Evolutionary conservation across 2,888 invertebrate genomes (phyloP).

Genomic region (Tetranychus piercei): DNA sequence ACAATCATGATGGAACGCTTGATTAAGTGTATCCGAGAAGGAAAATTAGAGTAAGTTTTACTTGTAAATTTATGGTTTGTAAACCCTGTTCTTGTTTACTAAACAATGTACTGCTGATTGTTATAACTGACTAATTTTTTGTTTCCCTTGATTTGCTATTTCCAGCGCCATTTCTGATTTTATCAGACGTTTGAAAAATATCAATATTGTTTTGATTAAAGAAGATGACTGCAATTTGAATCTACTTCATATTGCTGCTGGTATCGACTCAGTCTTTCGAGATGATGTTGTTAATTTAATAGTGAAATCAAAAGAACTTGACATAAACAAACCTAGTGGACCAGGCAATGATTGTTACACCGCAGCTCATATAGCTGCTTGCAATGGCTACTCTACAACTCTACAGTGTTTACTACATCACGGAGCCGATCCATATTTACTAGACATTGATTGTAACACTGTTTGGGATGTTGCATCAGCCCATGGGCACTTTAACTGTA

Average conservation of each 20-base stretch:
- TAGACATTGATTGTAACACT: background rate
- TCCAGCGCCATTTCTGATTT: background rate
- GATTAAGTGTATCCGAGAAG: background rate
- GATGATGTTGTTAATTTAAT: background rate
- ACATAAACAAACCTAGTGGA: background rate
- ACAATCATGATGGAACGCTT: background rate
- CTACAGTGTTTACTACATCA: background rate
- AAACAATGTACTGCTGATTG: background rate
- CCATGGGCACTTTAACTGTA: background rate
- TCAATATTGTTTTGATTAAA: constrained; percentile 13
- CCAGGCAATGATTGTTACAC: constrained; percentile 4
- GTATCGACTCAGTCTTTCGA: background rate
- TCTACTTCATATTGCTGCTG: constrained; percentile 15
- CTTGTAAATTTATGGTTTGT: too few relatives aligned
- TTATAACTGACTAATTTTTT: background rate
- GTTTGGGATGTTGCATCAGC: constrained; percentile 5
- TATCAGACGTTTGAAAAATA: background rate
- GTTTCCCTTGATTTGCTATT: background rate
- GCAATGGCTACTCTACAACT: background rate
- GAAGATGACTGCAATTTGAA: constrained; percentile 17
- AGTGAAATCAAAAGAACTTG: background rate
- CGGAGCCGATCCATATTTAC: background rate
- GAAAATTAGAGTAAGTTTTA: too few relatives aligned
- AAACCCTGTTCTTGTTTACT: too few relatives aligned
- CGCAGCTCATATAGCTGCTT: constrained; percentile 3